Evolutionary conservation across 2,113 vertebrate species (phyloP).

Genomic region (Hemichromis elongatus): DNA sequence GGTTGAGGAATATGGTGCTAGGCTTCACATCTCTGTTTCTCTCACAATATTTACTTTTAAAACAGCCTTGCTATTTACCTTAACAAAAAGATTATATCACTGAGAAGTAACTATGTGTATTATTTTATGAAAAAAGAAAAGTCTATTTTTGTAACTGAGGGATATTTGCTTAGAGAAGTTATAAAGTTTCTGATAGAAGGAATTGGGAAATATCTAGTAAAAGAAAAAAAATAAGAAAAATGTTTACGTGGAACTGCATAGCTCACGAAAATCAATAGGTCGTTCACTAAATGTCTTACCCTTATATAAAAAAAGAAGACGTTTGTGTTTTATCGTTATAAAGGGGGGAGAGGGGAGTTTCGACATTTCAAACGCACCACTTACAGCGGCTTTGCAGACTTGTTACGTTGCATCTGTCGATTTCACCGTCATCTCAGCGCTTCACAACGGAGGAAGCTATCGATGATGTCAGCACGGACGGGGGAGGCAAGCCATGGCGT

Average conservation of each 20-base stretch:
- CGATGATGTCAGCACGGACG: slow-evolving; percentile 6
- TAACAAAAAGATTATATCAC: slow-evolving; percentile 71
- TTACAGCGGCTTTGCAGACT: background rate
- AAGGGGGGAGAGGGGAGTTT: background rate
- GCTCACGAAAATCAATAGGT: slow-evolving; percentile 36
- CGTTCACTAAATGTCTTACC: slow-evolving; percentile 61
- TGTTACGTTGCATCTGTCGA: background rate
- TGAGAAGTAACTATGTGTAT: slow-evolving; percentile 67
- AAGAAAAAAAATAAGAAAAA: background rate
- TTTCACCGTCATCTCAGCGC: background rate
- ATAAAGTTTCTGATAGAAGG: slow-evolving; percentile 35
- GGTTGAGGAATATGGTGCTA: slow-evolving; percentile 64
- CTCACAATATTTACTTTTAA: slow-evolving; percentile 58
- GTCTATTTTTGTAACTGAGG: slow-evolving; percentile 79
- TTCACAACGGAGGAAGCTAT: background rate
- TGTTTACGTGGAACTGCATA: slow-evolving; percentile 37
- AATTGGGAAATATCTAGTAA: background rate
- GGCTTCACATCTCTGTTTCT: slow-evolving; percentile 56
- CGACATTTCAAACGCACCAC: background rate
- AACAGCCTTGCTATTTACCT: slow-evolving; percentile 74
- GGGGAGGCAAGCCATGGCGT: background rate
- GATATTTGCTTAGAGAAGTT: slow-evolving; percentile 67
- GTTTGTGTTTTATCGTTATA: slow-evolving; percentile 29
- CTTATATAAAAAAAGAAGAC: slow-evolving; percentile 14
- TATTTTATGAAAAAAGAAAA: slow-evolving; percentile 75